phyloP scores from a whole-genome alignment of 1,140 invertebrate genomes.

The Limonius californicus region DNA sequence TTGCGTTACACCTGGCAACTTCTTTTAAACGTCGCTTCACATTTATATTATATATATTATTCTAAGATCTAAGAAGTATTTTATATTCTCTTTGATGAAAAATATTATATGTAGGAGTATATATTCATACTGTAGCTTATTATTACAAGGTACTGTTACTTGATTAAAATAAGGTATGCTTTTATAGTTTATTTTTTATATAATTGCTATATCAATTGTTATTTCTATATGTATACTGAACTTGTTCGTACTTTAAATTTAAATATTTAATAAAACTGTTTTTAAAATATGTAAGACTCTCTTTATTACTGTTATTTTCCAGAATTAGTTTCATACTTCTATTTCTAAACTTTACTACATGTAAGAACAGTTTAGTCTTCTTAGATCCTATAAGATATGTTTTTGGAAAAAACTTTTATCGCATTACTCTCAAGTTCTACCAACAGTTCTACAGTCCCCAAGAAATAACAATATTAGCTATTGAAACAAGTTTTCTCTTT shows the following conservation, averaged over 20 bases:
- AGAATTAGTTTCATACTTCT: too few relatives aligned
- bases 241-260: slow-evolving; percentile 14
- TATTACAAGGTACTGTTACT: neutral
- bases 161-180: neutral
- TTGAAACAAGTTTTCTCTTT: too few relatives aligned
- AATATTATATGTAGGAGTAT: neutral
- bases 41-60: neutral
- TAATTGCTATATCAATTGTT: neutral
- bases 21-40: neutral
- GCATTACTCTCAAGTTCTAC: too few relatives aligned
- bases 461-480: too few relatives aligned
- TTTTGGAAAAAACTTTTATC: too few relatives aligned
- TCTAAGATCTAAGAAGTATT: neutral
- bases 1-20: too few relatives aligned
- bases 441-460: too few relatives aligned
- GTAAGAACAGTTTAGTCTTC: too few relatives aligned
- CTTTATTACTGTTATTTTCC: too few relatives aligned
- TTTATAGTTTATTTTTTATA: slow-evolving; percentile 15
- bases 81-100: slow-evolving; percentile 4
- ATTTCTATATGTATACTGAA: slow-evolving; percentile 13
- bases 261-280: slow-evolving; percentile 15
- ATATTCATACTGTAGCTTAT: slow-evolving; percentile 4
- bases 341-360: too few relatives aligned
- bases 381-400: too few relatives aligned
- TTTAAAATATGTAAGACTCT: neutral